phyloP scores from a whole-genome alignment of 2,113 vertebrate genomes.

The Vulpes lagopus region DNA sequence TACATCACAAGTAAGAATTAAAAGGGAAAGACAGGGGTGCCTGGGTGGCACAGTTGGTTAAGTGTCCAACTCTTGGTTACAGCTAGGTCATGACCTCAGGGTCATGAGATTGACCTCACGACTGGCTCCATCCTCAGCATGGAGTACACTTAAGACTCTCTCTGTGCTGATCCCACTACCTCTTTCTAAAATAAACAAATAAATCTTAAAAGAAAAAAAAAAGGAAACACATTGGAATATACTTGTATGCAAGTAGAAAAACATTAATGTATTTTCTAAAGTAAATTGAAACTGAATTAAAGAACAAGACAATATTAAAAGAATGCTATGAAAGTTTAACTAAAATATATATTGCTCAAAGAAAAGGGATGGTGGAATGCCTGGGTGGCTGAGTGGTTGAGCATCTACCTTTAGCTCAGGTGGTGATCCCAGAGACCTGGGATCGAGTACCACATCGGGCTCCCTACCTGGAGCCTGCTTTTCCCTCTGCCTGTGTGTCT shows the following conservation, averaged over 20 bases:
- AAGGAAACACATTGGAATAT: neutral
- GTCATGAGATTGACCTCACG: no score
- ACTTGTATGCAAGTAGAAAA: neutral
- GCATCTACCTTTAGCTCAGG: no score
- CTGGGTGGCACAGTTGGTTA: no score
- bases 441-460: no score
- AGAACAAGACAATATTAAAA: neutral
- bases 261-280: conserved; percentile 10
- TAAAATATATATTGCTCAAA: neutral
- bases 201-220: neutral
- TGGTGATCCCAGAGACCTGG: no score
- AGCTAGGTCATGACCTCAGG: no score
- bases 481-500: no score
- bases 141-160: neutral
- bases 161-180: neutral
- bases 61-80: no score
- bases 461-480: no score
- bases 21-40: neutral
- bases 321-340: neutral
- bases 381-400: no score
- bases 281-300: neutral
- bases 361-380: neutral
- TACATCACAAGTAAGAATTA: neutral
- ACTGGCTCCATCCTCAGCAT: no score
- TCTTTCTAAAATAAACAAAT: neutral